Conservation (phyloP, 2,113 vertebrate species). For the Coracopsis vasa region DNA sequence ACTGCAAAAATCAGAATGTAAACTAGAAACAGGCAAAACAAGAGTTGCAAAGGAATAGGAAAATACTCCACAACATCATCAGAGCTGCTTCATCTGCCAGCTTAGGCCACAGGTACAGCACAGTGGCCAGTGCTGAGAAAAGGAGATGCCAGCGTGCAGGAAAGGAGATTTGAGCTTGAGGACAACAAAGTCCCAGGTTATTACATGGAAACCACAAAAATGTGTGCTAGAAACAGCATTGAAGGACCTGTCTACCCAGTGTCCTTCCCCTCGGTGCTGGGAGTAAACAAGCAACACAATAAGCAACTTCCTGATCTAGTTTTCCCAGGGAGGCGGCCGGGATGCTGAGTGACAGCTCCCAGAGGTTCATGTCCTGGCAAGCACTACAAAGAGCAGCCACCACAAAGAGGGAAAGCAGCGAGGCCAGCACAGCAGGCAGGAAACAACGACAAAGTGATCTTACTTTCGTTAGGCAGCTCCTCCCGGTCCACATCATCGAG, state of each 20-base stretch:
- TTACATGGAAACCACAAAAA: neutral
- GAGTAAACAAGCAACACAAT: neutral
- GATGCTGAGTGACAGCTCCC: accelerated
- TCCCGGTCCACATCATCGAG: slow-evolving; percentile 70
- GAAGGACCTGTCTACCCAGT: accelerated
- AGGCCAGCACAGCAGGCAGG: neutral
- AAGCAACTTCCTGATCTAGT: neutral
- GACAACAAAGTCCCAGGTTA: neutral
- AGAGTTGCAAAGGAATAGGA: neutral
- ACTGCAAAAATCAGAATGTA: neutral
- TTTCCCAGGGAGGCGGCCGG: neutral
- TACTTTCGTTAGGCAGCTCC: slow-evolving; percentile 82
- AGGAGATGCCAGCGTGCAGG: accelerated
- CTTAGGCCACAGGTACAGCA: neutral
- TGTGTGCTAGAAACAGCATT: accelerated
- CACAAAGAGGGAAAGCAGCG: accelerated
- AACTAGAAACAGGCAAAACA: neutral
- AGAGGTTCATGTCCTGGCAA: neutral
- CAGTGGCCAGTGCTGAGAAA: neutral
- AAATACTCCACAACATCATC: neutral
- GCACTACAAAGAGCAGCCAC: neutral
- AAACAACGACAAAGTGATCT: slow-evolving; percentile 40
- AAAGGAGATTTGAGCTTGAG: neutral
- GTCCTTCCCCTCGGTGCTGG: accelerated
- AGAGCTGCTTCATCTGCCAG: neutral